Conservation (phyloP, 1,140 invertebrate genomes). For the Macrosteles quadrilineatus region DNA sequence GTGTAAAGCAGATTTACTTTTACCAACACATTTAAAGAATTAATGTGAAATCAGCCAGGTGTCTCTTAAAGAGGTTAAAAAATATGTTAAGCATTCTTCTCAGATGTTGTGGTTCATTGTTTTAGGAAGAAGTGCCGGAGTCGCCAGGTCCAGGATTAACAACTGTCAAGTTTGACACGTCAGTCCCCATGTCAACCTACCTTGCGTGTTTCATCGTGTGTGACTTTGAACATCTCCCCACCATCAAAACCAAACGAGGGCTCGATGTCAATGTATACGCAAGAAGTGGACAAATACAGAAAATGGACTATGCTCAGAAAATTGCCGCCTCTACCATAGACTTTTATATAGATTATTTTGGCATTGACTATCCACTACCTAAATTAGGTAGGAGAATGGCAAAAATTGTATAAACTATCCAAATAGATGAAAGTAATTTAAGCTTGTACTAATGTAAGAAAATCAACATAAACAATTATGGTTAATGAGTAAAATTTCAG, state of each 20-base stretch:
- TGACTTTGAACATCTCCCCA: constrained; percentile 71
- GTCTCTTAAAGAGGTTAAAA: no score
- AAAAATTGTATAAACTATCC: no score
- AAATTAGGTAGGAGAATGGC: constrained; percentile 85
- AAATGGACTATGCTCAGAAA: constrained; percentile 77
- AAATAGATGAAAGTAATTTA: no score
- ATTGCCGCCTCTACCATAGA: constrained; percentile 78
- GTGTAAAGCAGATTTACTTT: no score
- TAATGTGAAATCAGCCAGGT: no score
- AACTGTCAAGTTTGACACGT: constrained; percentile 71
- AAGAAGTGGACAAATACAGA: constrained; percentile 69
- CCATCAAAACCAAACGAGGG: constrained; percentile 55
- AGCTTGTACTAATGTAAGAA: no score
- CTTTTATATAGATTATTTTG: constrained; percentile 86
- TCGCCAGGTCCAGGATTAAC: constrained; percentile 51
- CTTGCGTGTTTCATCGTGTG: constrained; percentile 88
- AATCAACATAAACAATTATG: no score
- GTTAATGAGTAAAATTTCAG: no score
- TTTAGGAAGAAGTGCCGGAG: constrained; percentile 48
- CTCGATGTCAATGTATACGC: constrained; percentile 74
- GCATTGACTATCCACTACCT: constrained; percentile 80
- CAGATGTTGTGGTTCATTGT: no score
- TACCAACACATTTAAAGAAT: no score
- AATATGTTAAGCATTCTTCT: no score
- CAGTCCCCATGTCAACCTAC: constrained; percentile 91